Evolutionary conservation across 2,888 invertebrate genomes (phyloP).

Genomic region (Drosophila birchii): DNA sequence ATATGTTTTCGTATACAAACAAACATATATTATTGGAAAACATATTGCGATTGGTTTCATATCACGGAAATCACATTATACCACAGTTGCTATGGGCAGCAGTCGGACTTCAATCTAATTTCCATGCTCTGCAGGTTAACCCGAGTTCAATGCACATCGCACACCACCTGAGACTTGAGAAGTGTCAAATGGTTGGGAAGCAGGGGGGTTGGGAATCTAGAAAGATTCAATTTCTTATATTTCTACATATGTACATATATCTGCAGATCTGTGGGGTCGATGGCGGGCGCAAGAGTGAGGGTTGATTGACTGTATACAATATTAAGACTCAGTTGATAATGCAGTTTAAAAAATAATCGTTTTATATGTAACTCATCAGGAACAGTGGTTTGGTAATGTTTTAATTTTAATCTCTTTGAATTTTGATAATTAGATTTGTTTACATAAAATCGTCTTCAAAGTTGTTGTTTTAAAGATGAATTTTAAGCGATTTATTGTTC

Average conservation of each 20-base stretch:
- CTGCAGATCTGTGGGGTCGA: background rate
- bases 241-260: background rate
- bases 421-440: background rate
- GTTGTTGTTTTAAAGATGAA: too few species aligned
- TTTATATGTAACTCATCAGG: conserved; percentile 5
- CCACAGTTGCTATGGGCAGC: conserved; percentile 12
- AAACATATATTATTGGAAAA: background rate
- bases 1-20: background rate
- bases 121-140: conserved; percentile 14
- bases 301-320: conserved; percentile 4
- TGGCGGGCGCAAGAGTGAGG: background rate
- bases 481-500: too few species aligned
- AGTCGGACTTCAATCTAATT: conserved; percentile 14
- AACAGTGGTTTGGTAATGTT: conserved; percentile 9
- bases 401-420: too few species aligned
- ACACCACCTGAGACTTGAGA: conserved; percentile 1
- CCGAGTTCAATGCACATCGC: conserved; percentile 55
- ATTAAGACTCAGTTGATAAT: conserved; percentile 17
- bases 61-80: conserved; percentile 5
- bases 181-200: conserved; percentile 8
- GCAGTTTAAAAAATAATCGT: conserved; percentile 5
- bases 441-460: too few species aligned
- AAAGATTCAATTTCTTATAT: conserved; percentile 39
- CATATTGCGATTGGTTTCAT: background rate
- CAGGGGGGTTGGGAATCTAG: conserved; percentile 4